Evolutionary conservation across 2,888 invertebrate genomes (phyloP), one percentile per base, ranked within the genome.

Genomic region (Diplazon laetatorius): DNA sequence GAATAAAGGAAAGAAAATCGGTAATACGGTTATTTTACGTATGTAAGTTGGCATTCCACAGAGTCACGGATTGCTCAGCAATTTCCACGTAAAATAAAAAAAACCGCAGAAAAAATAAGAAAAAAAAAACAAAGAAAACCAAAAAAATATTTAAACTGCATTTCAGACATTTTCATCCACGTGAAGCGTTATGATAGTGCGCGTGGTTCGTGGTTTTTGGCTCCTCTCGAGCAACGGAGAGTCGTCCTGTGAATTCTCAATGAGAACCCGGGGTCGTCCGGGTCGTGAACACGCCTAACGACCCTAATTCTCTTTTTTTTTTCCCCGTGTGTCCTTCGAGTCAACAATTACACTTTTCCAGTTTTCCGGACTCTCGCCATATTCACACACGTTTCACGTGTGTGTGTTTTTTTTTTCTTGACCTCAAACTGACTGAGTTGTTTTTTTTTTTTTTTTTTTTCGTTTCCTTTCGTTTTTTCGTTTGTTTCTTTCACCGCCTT

Each of bases 291-390:
- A 30, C 16, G 12, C 12, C 48, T 42, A 39, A 60, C 66, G 73
- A 59, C 59, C n/a, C n/a, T n/a, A 44, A 44, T 25, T 35, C 70
- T 39, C 20, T 63, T 63, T 63, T 55, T 16, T n/a, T n/a, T n/a
- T n/a, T n/a, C n/a, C n/a, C n/a, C 42, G 8, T 16, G 16, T 44
- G 14, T 72, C 18, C 22, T 59, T n/a, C 22, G n/a, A n/a, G n/a
- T n/a, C n/a, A n/a, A n/a, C n/a, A n/a, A n/a, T n/a, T n/a, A n/a
- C n/a, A n/a, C n/a, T n/a, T n/a, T n/a, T n/a, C n/a, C 66, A 42
- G 37, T 14, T 16, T 10, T 12, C 46, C 37, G 22, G 16, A 9
- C 37, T n/a, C 16, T 39, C 57, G 18, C 52, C 18, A 60, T 60
- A 42, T 59, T 60, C 52, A 30, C 35, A 60, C 39, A n/a, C n/a